phyloP scores from a whole-genome alignment of 2,797 vertebrate genomes.

The Naso thynnoides region DNA sequence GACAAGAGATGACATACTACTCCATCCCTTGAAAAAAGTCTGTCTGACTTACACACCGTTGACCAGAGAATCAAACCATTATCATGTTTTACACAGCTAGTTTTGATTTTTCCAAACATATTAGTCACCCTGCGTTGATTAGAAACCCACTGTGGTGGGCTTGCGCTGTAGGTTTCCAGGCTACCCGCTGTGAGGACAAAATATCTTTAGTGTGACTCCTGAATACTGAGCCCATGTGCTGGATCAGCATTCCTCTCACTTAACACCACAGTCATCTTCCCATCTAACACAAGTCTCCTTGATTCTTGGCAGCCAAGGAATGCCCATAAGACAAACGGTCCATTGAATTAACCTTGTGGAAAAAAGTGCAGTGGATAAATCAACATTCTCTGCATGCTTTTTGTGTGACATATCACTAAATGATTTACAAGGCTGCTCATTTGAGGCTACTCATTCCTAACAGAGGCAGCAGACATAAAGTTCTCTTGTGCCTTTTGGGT shows the following conservation, averaged over 20 bases:
- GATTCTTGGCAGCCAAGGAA: constrained; percentile 57
- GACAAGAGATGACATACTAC: neutral
- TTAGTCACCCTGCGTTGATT: constrained; percentile 45
- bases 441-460: constrained; percentile 6
- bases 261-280: constrained; percentile 38
- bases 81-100: constrained; percentile 31
- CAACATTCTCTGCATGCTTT: constrained; percentile 50
- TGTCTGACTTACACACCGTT: constrained; percentile 2
- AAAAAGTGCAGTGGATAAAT: constrained; percentile 36
- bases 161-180: constrained; percentile 14
- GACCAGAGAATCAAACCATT: constrained; percentile 22
- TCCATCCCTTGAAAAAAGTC: constrained; percentile 24
- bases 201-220: constrained; percentile 27
- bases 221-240: constrained; percentile 48
- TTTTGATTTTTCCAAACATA: constrained; percentile 51
- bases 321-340: constrained; percentile 54
- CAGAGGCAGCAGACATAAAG: neutral
- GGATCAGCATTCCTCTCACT: constrained; percentile 64
- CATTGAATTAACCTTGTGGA: constrained; percentile 60
- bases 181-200: constrained; percentile 20
- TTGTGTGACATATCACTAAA: constrained; percentile 28
- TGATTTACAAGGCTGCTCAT: constrained; percentile 19
- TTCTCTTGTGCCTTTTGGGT: constrained; percentile 27
- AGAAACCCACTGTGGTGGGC: constrained; percentile 32
- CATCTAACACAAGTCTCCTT: constrained; percentile 56